Base-by-base conservation (phyloP, 1,140 invertebrate species). In the Leptopilina clavipes region DNA sequence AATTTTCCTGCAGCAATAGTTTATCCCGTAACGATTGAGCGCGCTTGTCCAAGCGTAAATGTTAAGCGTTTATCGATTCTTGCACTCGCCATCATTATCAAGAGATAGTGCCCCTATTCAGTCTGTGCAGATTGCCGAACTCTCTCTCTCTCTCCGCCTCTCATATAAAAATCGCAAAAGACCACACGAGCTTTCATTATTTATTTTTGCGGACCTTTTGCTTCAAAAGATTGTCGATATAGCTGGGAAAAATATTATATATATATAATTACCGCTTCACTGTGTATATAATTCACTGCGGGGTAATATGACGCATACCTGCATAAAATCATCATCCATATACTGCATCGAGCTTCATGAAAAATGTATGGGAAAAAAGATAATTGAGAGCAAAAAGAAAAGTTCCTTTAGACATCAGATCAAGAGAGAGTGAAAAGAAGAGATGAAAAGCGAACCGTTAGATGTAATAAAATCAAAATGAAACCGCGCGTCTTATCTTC, bases 11-110 rank as follows among this genome's bases (percentile, higher is more conserved):
- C 22, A 65, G 22, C 59, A 65, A 65, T 65, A 77, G 73, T 80
- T 82, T 78, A 80, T 76, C 81, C 78, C 78, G 45, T 40, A 78
- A 84, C 87, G 85, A 88, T 88, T 88, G 81, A 88, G 85, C 82
- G 78, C 81, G 82, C 81, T 84, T 84, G 86, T 82, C 85, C 85
- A 78, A 85, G 86, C 86, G 86, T 87, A 84, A 89, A 85, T 87
- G 83, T 86, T 80, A 76, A 77, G 76, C 79, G 79, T 59, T 77
- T 76, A 79, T 80, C 79, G 79, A 71, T 79, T 82, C 77, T 80
- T 80, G 77, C 78, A 72, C 76, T 79, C 77, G 75, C 77, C 78
- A 77, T 82, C 79, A 82, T 82, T 82, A 82, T 75, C 48, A 70
- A 80, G 78, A 82, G 79, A 82, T 82, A 82, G 77, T 73, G 75